Conservation (phyloP, 2,113 vertebrate species). For the Syrrhaptes paradoxus region DNA sequence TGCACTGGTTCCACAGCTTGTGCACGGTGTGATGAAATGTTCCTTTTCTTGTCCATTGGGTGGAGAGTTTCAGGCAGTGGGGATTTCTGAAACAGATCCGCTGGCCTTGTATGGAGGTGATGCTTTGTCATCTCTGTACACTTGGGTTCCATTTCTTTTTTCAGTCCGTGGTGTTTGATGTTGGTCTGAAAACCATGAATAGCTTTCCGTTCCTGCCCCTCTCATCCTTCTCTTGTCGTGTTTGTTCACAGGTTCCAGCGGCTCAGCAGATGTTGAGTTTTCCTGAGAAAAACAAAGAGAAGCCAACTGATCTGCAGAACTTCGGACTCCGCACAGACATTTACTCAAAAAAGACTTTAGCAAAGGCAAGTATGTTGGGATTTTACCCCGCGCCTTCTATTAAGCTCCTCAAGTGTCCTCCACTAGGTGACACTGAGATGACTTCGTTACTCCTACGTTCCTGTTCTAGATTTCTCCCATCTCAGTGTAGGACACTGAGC, state of each 20-base stretch:
- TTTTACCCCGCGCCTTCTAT: neutral
- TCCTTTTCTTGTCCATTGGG: neutral
- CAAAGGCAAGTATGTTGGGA: slow-evolving; percentile 78
- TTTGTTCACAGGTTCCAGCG: slow-evolving; percentile 83
- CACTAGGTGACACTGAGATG: neutral
- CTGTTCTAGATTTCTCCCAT: neutral
- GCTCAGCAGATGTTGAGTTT: slow-evolving; percentile 94
- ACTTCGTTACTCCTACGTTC: accelerated
- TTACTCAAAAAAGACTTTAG: slow-evolving; percentile 91
- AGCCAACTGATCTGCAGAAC: slow-evolving; percentile 92
- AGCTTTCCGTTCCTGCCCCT: neutral
- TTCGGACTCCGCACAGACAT: slow-evolving; percentile 94
- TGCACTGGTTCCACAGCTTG: too few relatives aligned
- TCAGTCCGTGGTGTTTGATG: accelerated
- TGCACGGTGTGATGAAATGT: accelerated
- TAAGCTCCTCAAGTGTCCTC: neutral
- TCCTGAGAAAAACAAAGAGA: slow-evolving; percentile 92
- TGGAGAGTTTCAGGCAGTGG: neutral
- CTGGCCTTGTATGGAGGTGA: neutral
- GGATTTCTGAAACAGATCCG: neutral
- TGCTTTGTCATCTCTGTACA: accelerated
- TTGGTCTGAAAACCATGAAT: neutral
- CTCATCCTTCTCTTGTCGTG: neutral
- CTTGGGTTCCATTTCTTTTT: accelerated
- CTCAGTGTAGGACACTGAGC: accelerated